These are phyloP conservation scores for Diplosoma virens DNA, from an alignment of 23 tunicate species.

Conservation along the genomic window DNA sequence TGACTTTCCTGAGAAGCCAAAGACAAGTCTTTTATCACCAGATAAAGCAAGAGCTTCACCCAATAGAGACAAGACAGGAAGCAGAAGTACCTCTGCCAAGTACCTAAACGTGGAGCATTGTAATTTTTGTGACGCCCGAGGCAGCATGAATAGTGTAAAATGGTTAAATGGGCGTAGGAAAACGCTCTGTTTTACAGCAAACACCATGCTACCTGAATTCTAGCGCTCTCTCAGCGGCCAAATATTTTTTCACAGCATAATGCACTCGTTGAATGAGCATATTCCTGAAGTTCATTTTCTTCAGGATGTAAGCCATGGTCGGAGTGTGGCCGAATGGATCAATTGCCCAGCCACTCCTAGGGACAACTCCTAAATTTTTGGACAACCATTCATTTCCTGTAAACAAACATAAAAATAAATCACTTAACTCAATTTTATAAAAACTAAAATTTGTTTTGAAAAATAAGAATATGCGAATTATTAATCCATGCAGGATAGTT, in stretches of 20 bases:
- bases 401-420: not conserved
- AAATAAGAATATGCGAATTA: too few relatives aligned
- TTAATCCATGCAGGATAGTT: too few relatives aligned
- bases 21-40: too few relatives aligned
- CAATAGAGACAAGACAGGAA: too few relatives aligned
- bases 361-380: constrained; percentile 46
- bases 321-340: constrained; percentile 97
- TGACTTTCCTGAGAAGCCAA: too few relatives aligned
- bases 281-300: constrained; percentile 78
- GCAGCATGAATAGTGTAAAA: too few relatives aligned
- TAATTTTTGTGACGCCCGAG: too few relatives aligned
- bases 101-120: too few relatives aligned
- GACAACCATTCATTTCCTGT: constrained; percentile 93
- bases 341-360: constrained; percentile 88
- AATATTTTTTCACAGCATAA: constrained; percentile 75
- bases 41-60: too few relatives aligned
- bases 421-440: not conserved
- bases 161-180: too few relatives aligned
- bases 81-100: too few relatives aligned
- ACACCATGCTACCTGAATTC: constrained; percentile 72
- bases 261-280: constrained; percentile 97
- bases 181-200: too few relatives aligned
- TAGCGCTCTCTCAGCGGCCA: constrained; percentile 52
- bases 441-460: not conserved
- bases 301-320: constrained; percentile 88